These are phyloP conservation scores for Therioaphis trifolii DNA, from an alignment of 2,888 invertebrate species.

Conservation along the genomic window DNA sequence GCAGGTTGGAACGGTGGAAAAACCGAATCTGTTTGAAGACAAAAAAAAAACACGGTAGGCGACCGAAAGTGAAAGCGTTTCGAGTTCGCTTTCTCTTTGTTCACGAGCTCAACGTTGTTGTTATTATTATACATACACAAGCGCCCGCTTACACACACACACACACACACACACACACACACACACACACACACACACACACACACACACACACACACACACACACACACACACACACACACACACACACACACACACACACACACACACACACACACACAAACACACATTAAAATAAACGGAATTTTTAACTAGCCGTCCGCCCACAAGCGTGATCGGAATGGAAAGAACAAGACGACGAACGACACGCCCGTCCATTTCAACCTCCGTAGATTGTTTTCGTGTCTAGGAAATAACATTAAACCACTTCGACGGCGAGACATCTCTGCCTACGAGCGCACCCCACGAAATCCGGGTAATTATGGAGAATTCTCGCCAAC, in stretches of 20 bases:
- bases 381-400: neutral
- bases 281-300: no score
- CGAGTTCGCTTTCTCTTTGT: constrained; percentile 58
- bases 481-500: no score
- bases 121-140: neutral
- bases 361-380: neutral
- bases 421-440: neutral
- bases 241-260: no score
- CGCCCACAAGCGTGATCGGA: constrained; percentile 45
- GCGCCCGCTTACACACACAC: no score
- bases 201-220: no score
- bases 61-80: constrained; percentile 59
- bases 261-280: no score
- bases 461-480: no score
- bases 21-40: neutral
- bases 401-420: neutral
- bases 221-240: no score
- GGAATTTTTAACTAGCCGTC: constrained; percentile 61
- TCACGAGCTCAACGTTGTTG: constrained; percentile 34
- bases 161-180: no score
- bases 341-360: neutral
- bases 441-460: no score
- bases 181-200: no score
- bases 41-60: constrained; percentile 46
- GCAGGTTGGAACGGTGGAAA: constrained; percentile 15